These are phyloP conservation scores for Styela plicata DNA, from an alignment of 23 tunicate genomes.

Conservation along the genomic window DNA sequence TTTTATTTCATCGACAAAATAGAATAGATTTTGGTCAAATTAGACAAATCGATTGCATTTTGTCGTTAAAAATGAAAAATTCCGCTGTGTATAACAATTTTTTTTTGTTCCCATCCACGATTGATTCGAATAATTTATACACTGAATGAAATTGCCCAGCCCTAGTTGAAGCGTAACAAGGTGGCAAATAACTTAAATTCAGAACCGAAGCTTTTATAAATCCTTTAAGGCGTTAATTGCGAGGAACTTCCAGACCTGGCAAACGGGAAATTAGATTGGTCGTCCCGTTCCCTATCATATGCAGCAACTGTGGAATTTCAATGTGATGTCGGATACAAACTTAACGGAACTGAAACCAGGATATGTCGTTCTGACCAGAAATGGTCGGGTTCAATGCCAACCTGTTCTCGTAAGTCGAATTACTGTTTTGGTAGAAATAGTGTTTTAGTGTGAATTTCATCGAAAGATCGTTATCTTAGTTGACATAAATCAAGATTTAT, in stretches of 20 bases:
- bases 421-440: no score
- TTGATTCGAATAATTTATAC: no score
- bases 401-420: neutral
- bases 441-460: no score
- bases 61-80: neutral
- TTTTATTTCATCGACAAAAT: no score
- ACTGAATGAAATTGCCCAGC: no score
- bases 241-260: neutral
- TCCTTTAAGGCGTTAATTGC: neutral
- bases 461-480: no score
- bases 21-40: no score
- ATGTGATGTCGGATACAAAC: neutral
- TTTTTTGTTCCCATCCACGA: neutral
- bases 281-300: neutral
- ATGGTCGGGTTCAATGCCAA: conserved; percentile 5
- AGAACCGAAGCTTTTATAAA: no score
- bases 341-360: neutral
- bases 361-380: neutral
- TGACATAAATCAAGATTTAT: no score
- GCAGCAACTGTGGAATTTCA: neutral
- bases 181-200: no score
- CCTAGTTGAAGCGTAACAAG: no score
- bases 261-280: neutral
- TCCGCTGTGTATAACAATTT: neutral
- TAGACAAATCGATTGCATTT: no score